Percentiles rank a stretch among this genome's conserved stretches.
Conservation (phyloP, 2,888 invertebrate species). For the Ctena decussata region DNA sequence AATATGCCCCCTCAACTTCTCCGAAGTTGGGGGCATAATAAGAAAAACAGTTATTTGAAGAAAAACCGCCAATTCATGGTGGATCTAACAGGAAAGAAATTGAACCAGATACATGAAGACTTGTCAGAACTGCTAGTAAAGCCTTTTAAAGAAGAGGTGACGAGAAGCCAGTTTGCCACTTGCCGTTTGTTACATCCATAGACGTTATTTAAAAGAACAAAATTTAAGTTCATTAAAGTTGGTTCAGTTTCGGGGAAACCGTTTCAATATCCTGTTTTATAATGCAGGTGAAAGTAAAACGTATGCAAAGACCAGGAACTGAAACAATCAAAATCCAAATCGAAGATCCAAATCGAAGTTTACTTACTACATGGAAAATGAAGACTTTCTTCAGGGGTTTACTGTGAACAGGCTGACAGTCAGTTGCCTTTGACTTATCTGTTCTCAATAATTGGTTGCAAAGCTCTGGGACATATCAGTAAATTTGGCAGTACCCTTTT, state of each 20-base stretch:
- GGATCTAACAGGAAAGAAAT: not conserved
- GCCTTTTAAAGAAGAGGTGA: not conserved
- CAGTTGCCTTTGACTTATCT: conserved; percentile 23
- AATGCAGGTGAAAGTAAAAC: conserved; percentile 44
- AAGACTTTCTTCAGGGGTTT: conserved; percentile 7
- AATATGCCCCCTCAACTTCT: too few species aligned
- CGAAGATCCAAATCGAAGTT: too few species aligned
- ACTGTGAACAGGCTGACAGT: conserved; percentile 23
- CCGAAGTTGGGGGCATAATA: too few species aligned
- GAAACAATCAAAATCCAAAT: too few species aligned
- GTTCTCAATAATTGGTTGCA: conserved; percentile 15
- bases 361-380: conserved; percentile 19
- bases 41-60: conserved; percentile 9
- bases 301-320: too few species aligned
- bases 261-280: conserved; percentile 37
- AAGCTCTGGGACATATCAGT: conserved; percentile 25
- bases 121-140: not conserved
- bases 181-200: conserved; percentile 31
- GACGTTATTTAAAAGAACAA: not conserved
- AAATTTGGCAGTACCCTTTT: conserved; percentile 30
- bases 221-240: conserved; percentile 19
- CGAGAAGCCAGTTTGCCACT: conserved; percentile 39
- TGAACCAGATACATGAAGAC: conserved; percentile 25
- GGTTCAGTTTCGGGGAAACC: conserved; percentile 21
- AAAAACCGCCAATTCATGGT: not conserved